phyloP scores from a whole-genome alignment of 2,797 vertebrate species.

The Sebastes trivittatus region DNA sequence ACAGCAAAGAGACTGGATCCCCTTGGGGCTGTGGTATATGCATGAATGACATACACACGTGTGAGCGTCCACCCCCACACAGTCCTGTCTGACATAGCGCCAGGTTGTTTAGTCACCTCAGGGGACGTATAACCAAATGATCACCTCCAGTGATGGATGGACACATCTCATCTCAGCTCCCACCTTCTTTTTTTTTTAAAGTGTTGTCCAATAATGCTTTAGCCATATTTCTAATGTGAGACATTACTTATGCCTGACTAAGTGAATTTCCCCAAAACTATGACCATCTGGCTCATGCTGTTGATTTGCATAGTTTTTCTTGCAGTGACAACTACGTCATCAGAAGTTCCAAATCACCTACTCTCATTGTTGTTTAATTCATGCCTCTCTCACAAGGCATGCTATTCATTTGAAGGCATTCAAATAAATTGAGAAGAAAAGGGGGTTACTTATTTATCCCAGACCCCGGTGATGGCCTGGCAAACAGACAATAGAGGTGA shows the following conservation, averaged over 20 bases:
- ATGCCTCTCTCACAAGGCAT: slow-evolving; percentile 49
- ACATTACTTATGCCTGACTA: slow-evolving; percentile 76
- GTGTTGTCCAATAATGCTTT: slow-evolving; percentile 65
- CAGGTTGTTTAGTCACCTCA: slow-evolving; percentile 55
- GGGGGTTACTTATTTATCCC: slow-evolving; percentile 74
- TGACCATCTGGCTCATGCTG: slow-evolving; percentile 79
- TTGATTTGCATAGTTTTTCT: slow-evolving; percentile 72
- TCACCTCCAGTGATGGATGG: slow-evolving; percentile 70
- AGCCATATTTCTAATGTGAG: slow-evolving; percentile 69
- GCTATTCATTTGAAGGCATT: slow-evolving; percentile 66
- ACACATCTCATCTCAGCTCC: slow-evolving; percentile 50
- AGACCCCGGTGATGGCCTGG: slow-evolving; percentile 61
- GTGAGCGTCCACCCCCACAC: slow-evolving; percentile 5
- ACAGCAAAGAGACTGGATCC: slow-evolving; percentile 57
- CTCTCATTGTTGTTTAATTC: slow-evolving; percentile 73
- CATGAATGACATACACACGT: slow-evolving; percentile 45
- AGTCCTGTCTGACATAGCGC: slow-evolving; percentile 39
- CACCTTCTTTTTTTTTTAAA: slow-evolving; percentile 12
- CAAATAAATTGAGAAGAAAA: slow-evolving; percentile 64
- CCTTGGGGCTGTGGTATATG: slow-evolving; percentile 38
- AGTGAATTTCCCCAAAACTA: slow-evolving; percentile 79
- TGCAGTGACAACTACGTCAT: slow-evolving; percentile 65
- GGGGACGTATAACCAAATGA: slow-evolving; percentile 67
- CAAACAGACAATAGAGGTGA: slow-evolving; percentile 72
- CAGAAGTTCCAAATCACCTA: slow-evolving; percentile 75